Conservation (phyloP, 2,888 invertebrate genomes). For the Hofmannophila pseudospretella region DNA sequence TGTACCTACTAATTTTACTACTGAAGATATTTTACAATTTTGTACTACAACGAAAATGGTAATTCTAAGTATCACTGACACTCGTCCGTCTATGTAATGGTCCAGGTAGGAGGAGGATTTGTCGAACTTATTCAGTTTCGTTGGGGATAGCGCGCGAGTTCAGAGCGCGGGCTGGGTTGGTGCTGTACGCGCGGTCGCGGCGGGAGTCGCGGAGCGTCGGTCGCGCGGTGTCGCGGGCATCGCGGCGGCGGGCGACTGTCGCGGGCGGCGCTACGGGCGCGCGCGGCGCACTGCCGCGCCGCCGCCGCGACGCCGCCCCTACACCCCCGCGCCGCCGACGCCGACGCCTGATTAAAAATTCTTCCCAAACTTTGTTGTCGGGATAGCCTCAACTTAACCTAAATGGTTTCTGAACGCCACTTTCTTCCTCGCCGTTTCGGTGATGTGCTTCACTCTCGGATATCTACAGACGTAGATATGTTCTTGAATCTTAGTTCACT, state of each 20-base stretch:
- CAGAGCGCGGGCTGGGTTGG: conserved; percentile 42
- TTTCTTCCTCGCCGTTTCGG: conserved; percentile 17
- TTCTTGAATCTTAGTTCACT: too few species aligned
- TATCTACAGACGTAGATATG: too few species aligned
- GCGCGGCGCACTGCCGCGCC: conserved; percentile 52
- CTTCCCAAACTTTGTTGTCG: conserved; percentile 55
- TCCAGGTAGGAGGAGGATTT: conserved; percentile 76
- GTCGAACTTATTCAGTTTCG: conserved; percentile 78
- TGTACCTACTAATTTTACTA: conserved; percentile 61
- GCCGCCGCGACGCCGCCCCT: conserved; percentile 35
- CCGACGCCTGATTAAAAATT: conserved; percentile 66
- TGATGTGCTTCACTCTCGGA: conserved; percentile 4
- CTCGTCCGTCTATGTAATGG: conserved; percentile 72
- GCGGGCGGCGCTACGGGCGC: conserved; percentile 39
- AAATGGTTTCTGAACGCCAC: conserved; percentile 36
- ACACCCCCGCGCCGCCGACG: conserved; percentile 20
- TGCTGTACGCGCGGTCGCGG: conserved; percentile 29
- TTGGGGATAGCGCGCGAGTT: conserved; percentile 50
- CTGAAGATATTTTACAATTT: conserved; percentile 64
- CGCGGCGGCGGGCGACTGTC: conserved; percentile 36
- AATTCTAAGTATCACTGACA: conserved; percentile 41
- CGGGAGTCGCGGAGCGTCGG: conserved; percentile 22
- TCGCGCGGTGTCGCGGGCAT: conserved; percentile 21
- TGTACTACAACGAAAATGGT: conserved; percentile 64
- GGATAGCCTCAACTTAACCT: conserved; percentile 45